Evolutionary conservation across 2,113 vertebrate species (phyloP).

Genomic region (Crotalus helleri): DNA sequence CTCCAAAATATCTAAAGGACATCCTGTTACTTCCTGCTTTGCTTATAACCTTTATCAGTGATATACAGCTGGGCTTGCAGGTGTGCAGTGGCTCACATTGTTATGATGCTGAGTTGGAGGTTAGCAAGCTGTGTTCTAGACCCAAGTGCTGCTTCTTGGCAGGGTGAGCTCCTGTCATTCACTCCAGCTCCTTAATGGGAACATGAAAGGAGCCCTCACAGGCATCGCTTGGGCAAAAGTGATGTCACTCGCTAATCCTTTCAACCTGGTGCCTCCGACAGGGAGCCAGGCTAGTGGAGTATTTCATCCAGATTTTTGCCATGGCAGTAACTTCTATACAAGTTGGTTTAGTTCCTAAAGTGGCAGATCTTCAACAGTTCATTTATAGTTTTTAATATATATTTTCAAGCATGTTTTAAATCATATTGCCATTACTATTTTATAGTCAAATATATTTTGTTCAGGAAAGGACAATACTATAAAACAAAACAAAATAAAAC

Average conservation of each 20-base stretch:
- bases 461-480: neutral
- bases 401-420: neutral
- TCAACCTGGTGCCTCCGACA: neutral
- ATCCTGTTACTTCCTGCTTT: neutral
- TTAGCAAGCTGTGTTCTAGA: neutral
- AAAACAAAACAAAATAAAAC: neutral
- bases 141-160: neutral
- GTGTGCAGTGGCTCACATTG: neutral
- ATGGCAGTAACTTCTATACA: neutral
- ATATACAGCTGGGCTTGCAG: neutral
- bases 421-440: neutral
- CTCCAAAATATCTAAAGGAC: neutral
- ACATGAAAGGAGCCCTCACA: neutral
- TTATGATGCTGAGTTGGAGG: neutral
- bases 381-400: neutral
- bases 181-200: neutral
- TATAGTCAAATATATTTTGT: neutral
- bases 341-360: neutral
- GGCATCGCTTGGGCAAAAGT: neutral
- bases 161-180: neutral
- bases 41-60: neutral
- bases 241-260: neutral
- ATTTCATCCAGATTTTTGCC: neutral
- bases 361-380: neutral
- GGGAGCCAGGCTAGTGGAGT: neutral